Conservation (phyloP, 1,140 invertebrate genomes). For the Drosophila lacertosa region DNA sequence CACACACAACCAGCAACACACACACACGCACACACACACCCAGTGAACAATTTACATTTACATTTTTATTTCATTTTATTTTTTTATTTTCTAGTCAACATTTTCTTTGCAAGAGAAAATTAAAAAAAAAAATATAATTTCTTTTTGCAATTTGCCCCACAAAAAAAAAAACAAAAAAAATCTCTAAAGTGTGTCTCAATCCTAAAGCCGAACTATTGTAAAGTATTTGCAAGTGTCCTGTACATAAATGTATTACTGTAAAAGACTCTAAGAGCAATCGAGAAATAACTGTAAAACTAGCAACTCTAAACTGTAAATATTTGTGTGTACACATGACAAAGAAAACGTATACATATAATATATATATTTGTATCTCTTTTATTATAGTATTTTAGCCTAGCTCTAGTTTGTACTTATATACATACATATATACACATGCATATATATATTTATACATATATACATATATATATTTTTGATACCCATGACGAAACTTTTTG, state of each 20-base stretch:
- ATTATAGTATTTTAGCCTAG: conserved; percentile 71
- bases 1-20: conserved; percentile 23
- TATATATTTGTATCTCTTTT: conserved; percentile 53
- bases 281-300: conserved; percentile 32
- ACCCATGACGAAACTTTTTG: conserved; percentile 45
- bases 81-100: conserved; percentile 77
- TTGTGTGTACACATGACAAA: conserved; percentile 26
- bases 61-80: conserved; percentile 42
- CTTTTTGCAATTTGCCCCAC: not conserved
- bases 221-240: conserved; percentile 73
- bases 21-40: conserved; percentile 38
- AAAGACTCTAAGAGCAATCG: conserved; percentile 60
- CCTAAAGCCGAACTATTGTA: conserved; percentile 70
- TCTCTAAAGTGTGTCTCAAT: conserved; percentile 36
- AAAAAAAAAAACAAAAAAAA: too few species aligned
- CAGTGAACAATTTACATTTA: conserved; percentile 34
- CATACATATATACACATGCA: conserved; percentile 25
- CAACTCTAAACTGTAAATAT: conserved; percentile 16
- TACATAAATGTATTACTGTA: conserved; percentile 66
- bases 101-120: conserved; percentile 70
- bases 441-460: conserved; percentile 66
- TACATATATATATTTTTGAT: conserved; percentile 68
- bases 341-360: conserved; percentile 5
- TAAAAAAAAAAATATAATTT: conserved; percentile 43
- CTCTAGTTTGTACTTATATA: conserved; percentile 44